phyloP scores from a whole-genome alignment of 2,888 invertebrate species.

The Eristalis pertinax region DNA sequence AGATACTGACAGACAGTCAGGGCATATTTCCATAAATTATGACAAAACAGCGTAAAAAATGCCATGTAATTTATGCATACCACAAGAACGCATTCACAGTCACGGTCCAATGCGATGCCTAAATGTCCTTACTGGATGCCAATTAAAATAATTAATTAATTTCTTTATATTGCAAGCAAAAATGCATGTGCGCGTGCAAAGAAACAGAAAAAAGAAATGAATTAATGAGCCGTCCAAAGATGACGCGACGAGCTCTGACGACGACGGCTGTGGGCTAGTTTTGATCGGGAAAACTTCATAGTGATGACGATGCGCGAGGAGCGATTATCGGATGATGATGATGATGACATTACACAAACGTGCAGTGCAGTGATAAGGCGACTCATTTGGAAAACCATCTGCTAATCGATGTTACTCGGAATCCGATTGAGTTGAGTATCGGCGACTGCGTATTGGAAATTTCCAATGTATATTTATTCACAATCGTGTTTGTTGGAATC shows the following conservation, averaged over 20 bases:
- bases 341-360: slow-evolving; percentile 61
- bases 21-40: slow-evolving; percentile 57
- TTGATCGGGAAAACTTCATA: background rate
- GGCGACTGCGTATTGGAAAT: background rate
- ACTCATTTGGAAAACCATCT: slow-evolving; percentile 37
- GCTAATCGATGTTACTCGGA: slow-evolving; percentile 57
- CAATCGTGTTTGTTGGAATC: background rate
- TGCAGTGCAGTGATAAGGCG: background rate
- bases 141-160: slow-evolving; percentile 72
- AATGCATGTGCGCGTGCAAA: background rate
- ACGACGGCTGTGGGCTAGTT: background rate
- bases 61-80: slow-evolving; percentile 64
- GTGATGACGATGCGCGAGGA: background rate
- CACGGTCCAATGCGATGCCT: slow-evolving; percentile 37
- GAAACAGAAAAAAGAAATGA: background rate
- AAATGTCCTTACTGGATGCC: slow-evolving; percentile 37
- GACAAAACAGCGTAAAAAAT: slow-evolving; percentile 56
- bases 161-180: slow-evolving; percentile 56
- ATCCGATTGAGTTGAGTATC: slow-evolving; percentile 12
- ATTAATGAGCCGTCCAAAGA: background rate
- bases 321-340: background rate
- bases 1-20: background rate
- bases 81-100: slow-evolving; percentile 46
- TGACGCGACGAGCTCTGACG: background rate
- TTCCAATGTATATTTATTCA: background rate